Base-by-base conservation (phyloP, 2,888 invertebrate genomes). In the Drosophila austrosaltans region DNA sequence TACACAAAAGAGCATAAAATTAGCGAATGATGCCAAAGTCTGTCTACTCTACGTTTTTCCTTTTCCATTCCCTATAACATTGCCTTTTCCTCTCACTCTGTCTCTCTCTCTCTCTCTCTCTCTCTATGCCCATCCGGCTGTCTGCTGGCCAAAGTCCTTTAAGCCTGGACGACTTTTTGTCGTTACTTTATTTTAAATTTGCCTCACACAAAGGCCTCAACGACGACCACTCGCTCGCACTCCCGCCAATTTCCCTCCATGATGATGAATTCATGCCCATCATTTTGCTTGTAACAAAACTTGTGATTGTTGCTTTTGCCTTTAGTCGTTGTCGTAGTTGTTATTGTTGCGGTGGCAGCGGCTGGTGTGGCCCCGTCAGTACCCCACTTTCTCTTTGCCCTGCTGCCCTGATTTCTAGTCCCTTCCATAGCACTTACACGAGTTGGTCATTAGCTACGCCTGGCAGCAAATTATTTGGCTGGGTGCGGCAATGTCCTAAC, bases 1-100 rank as follows among this genome's bases (percentile, higher is more conserved):
- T 36, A 36, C 85, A 85, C 85, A 85, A 85, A 85, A 84, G 85
- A 82, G 89, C 85, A 89, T 89, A 89, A 89, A 85, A 85, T 85
- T 85, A 85, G 89, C 84, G 82, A 85, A 63, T 72, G 70, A 74
- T 75, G 78, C 78, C 78, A 53, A 53, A 28, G 32, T 16, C 77
- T 63, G 63, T 64, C 67, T 48, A 48, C 48, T 48, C 48, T 48
- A 48, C 22, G 10, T 22, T 48, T 48, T 48, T 25, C 48, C 40
- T 40, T 40, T 40, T n/a, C n/a, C 40, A 3, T n/a, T 40, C n/a
- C 40, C 48, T 25, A 25, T 48, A 10, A 4, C 48, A 48, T 48
- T 48, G 48, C 48, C 16, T 48, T 57, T 36, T 53, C 59, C 60
- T 63, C 16, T 36, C 65, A 36, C 8, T 10, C 36, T 36, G 8